A percentile compares a stretch with the other conserved stretches of the same genome.
phyloP scores from a whole-genome alignment of 2,797 vertebrate genomes.

The Anguilla obscura region DNA sequence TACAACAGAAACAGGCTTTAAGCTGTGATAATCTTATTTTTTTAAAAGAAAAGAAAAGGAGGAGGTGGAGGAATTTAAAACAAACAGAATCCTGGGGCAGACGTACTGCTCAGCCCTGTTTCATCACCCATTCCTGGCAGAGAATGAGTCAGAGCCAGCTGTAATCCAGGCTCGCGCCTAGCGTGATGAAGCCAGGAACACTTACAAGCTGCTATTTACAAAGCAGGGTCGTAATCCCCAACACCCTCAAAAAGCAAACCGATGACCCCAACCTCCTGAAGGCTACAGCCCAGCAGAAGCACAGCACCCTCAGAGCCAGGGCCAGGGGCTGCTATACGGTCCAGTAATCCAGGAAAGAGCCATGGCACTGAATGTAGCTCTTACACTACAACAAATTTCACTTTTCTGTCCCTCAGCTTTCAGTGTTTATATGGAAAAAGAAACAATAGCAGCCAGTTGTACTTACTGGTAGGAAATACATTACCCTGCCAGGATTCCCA shows the following conservation, averaged over 20 bases:
- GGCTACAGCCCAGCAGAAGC: slow-evolving; percentile 34
- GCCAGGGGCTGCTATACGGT: not conserved
- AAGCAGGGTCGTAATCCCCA: slow-evolving; percentile 37
- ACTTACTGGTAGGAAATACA: not conserved
- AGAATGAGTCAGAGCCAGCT: slow-evolving; percentile 36
- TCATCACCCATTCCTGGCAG: slow-evolving; percentile 47
- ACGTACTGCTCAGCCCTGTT: slow-evolving; percentile 41
- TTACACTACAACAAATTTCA: not conserved
- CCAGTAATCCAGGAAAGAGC: not conserved
- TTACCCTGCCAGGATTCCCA: not conserved
- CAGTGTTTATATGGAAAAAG: not conserved
- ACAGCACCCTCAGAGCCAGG: not conserved
- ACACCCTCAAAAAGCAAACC: slow-evolving; percentile 27
- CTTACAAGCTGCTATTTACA: slow-evolving; percentile 17
- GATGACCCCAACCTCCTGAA: slow-evolving; percentile 31
- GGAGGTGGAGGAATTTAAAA: not conserved
- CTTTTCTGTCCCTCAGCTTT: not conserved
- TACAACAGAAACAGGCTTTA: not conserved
- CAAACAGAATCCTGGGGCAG: slow-evolving; percentile 37
- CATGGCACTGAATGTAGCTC: not conserved
- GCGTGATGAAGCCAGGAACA: slow-evolving; percentile 34
- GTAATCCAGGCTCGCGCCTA: slow-evolving; percentile 38
- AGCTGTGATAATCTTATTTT: not conserved
- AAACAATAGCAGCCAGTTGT: not conserved
- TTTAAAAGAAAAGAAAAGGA: not conserved